phyloP scores from a whole-genome alignment of 2,888 invertebrate species.

The Scelioninae gen. 1 region DNA sequence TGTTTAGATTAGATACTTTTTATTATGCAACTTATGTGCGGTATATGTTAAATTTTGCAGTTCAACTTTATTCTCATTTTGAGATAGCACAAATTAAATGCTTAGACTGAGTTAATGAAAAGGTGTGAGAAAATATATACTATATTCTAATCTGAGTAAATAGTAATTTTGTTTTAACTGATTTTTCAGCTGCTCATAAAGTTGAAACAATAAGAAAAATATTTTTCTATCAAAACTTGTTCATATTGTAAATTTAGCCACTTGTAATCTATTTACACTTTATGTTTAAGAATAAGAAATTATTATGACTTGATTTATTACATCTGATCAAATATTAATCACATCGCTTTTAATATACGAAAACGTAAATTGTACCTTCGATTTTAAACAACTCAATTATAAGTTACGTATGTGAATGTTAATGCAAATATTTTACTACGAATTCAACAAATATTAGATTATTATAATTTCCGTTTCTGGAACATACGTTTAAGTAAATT shows the following conservation, averaged over 20 bases:
- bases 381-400: no score
- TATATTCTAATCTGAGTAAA: background rate
- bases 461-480: no score
- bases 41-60: background rate
- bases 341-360: background rate
- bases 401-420: no score
- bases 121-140: background rate
- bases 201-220: no score
- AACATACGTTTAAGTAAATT: no score
- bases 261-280: background rate
- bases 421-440: no score
- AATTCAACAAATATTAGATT: no score
- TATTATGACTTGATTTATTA: background rate
- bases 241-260: background rate
- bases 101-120: background rate
- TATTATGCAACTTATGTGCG: no score
- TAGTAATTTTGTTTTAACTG: no score
- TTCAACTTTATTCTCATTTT: slow-evolving; percentile 20
- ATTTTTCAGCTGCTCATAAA: no score
- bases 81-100: background rate
- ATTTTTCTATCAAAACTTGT: no score
- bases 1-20: background rate
- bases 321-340: slow-evolving; percentile 6
- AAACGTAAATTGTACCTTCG: no score
- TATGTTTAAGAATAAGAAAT: background rate